phyloP scores from a whole-genome alignment of 2,113 vertebrate species.

The Apodemus sylvaticus region DNA sequence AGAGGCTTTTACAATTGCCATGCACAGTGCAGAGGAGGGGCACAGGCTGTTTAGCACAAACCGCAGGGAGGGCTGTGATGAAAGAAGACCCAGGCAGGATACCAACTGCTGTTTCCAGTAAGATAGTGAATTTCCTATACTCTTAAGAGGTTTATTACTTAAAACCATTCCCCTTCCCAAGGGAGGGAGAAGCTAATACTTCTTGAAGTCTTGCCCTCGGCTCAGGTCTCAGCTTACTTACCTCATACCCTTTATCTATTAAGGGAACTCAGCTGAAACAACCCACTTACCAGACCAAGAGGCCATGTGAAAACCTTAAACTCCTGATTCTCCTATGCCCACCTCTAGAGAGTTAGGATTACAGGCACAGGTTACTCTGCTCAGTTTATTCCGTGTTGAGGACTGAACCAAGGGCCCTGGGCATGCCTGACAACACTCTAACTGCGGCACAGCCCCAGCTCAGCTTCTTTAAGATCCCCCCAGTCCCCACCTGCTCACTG shows the following conservation, averaged over 20 bases:
- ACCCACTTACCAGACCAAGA: background rate
- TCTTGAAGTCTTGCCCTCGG: background rate
- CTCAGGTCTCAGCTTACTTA: background rate
- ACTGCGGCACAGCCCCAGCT: background rate
- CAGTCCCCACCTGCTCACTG: background rate
- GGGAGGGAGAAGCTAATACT: background rate
- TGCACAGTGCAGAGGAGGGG: background rate
- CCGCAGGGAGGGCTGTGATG: background rate
- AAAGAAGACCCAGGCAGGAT: background rate
- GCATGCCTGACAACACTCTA: background rate
- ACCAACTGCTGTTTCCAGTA: conserved; percentile 6
- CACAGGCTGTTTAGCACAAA: background rate
- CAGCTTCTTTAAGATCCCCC: background rate
- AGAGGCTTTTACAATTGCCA: background rate
- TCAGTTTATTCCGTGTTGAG: background rate
- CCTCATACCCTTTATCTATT: background rate
- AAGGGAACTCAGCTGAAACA: background rate
- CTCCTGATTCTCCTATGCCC: background rate
- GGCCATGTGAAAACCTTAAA: background rate
- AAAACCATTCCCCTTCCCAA: background rate
- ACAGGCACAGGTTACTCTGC: background rate
- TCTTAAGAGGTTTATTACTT: conserved; percentile 15
- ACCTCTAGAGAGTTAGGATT: background rate
- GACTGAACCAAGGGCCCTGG: background rate
- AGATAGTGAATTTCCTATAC: background rate